Base-by-base conservation (phyloP, 2,797 vertebrate species). In the Sebastes glaucus region DNA sequence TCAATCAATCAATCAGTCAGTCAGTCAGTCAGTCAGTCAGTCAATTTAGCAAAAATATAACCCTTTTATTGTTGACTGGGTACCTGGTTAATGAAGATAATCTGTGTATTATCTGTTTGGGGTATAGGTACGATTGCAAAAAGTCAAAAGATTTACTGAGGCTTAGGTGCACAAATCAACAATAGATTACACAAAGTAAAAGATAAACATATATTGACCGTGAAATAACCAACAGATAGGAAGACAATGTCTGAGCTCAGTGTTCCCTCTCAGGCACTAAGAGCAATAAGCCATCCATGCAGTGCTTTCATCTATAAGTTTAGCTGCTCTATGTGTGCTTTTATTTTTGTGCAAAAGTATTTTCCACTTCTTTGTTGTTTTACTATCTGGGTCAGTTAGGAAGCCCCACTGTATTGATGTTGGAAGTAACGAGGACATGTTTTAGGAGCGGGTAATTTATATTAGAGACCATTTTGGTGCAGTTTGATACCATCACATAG, bases 351-450 rank as follows among this genome's bases (percentile, higher is more conserved):
- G 49, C 25, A 11, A 18, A 46, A 7, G 11, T 46, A 18, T 33
- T 22, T 65, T 38, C n/a, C 32, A 33, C 27, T 23, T 57, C 22
- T 60, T 71, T 59, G 14, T 63, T 56, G 27, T 67, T 63, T 70
- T 6, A 18, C 61, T 22, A 55, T 35, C 20, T 64, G 66, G 23
- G 8, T 74, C 46, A 59, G 11, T 27, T 71, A 46, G 18, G 35
- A 80, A 70, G 66, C 56, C 11, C 3, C 5, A 33, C 4, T 16
- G 33, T 59, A 25, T 76, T 75, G 30, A 57, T 59, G 30, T 62
- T 42, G 65, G 30, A 81, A 53, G 42, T 60, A 80, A 84, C 65
- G 33, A 78, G 55, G 18, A 59, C 65, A 74, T 68, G 55, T 71
- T 81, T 87, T 63, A 62, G 20, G n/a, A 46, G 57, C 57, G 27